Evolutionary conservation across 1,140 invertebrate species (phyloP), one percentile per base, ranked within the genome.

Genomic region (Drosophila novamexicana): DNA sequence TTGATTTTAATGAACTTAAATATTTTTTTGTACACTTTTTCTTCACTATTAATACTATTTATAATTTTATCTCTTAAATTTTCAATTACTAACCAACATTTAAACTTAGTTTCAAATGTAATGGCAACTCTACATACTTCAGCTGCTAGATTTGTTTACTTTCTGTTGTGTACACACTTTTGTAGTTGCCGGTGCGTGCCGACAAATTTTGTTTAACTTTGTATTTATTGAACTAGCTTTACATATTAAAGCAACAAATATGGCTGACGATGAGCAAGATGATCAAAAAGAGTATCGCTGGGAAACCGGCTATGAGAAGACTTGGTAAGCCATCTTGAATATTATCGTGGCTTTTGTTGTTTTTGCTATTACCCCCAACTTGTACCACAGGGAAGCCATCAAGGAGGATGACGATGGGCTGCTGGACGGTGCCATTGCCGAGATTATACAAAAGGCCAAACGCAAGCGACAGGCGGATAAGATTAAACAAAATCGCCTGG

Each of bases 291-390:
- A 98, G 90, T 99, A 99, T 92, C 95, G 97, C 22, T 99, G 98
- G 98, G 98, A 99, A 92, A 98, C 97, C 45, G 98, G 98, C 84
- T 99, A 99, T 93, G 98, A 99, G 93, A 98, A 98, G 93, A 98
- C 97, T 90, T 98, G 97, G 97, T 97, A 94, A 93, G 40, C 12
- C 3, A 44, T 18, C 7, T 50, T 14, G 14, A n/a, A 8, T 37
- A 3, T 14, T 18, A 42, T 42, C 14, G 22, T 45, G 63, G 29
- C 22, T 58, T 8, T 52, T 10, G 3, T 12, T n/a, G 2, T 36
- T 22, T 14, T 22, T 22, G 37, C 8, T 12, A 29, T 32, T 29
- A 4, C 6, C 12, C 5, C 1, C 10, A 40, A 42, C 58, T 39
- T 69, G 16, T 6, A 2, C 49, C 1, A 42, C 52, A 98, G 98